Conservation (phyloP, 2,888 invertebrate genomes). For the Macrophya alboannulata region DNA sequence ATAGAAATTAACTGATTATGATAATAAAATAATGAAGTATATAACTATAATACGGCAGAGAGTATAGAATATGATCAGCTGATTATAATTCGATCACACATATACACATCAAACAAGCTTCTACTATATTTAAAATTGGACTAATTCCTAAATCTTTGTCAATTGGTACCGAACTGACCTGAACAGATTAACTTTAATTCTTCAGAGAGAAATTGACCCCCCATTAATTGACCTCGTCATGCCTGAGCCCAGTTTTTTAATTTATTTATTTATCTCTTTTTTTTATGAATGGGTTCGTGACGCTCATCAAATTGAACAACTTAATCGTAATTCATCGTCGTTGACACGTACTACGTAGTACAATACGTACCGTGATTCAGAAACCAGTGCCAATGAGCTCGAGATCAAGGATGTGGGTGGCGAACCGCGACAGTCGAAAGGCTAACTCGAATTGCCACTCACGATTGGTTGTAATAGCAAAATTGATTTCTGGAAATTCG, state of each 20-base stretch:
- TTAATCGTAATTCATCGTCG: background rate
- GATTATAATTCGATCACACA: background rate
- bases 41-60: too few relatives aligned
- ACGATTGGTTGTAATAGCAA: background rate
- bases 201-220: background rate
- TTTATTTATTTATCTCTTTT: background rate
- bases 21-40: conserved; percentile 16
- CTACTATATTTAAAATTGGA: background rate
- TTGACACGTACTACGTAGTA: background rate
- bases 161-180: background rate
- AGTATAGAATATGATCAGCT: background rate
- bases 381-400: conserved; percentile 12
- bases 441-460: conserved; percentile 1
- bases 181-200: background rate
- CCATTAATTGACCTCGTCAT: conserved; percentile 1
- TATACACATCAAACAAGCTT: background rate
- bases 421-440: background rate
- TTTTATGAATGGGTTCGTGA: background rate
- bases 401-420: background rate
- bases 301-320: background rate
- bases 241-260: background rate
- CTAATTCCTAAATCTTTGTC: background rate
- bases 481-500: background rate
- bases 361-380: background rate
- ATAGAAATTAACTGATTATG: conserved; percentile 26